Evolutionary conservation across 2,797 vertebrate genomes (phyloP), one percentile per base, ranked within the genome.

Genomic region (Bucorvus abyssinicus): DNA sequence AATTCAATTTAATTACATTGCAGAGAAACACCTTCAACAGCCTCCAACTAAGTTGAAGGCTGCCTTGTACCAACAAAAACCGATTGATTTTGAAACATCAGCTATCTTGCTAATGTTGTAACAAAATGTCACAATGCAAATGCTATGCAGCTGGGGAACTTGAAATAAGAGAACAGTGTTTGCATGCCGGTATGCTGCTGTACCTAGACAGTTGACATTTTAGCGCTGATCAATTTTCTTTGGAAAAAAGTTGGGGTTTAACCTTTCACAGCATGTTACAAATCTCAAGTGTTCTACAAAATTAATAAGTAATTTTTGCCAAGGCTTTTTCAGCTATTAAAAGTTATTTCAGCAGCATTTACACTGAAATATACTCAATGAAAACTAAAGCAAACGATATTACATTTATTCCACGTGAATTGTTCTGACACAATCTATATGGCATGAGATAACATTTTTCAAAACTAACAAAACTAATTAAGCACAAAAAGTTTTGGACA

Each of bases 51-150:
- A 87, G 42, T 77, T 84, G 38, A 61, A 55, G 40, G 53, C 77
- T 94, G 67, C 59, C 64, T 88, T 29, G 4, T 30, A 89, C 50
- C 82, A 77, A 64, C 38, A 73, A 85, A 90, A 93, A 44, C 56
- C 36, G 85, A 97, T 94, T 96, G 96, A 97, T 97, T 95, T 96
- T 94, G 96, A 97, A 98, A 97, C 96, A 95, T 85, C 83, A 85
- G 94, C 91, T 84, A 70, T 47, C 84, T 95, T 84, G 88, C 95
- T 97, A 97, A 97, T 90, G 92, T 81, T 96, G 92, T 84, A 96
- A 92, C 89, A 95, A 98, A 98, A 98, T 98, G 97, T 97, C 97
- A 98, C 94, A 91, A 97, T 97, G 97, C 96, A 98, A 98, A 98
- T 97, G 84, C 84, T 96, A 83, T 59, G 86, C 80, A 94, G 93